A percentile compares a stretch with the other conserved stretches of the same genome.
These are phyloP conservation scores for Mythimna loreyi DNA, from an alignment of 2,888 invertebrate genomes.

Conservation along the genomic window DNA sequence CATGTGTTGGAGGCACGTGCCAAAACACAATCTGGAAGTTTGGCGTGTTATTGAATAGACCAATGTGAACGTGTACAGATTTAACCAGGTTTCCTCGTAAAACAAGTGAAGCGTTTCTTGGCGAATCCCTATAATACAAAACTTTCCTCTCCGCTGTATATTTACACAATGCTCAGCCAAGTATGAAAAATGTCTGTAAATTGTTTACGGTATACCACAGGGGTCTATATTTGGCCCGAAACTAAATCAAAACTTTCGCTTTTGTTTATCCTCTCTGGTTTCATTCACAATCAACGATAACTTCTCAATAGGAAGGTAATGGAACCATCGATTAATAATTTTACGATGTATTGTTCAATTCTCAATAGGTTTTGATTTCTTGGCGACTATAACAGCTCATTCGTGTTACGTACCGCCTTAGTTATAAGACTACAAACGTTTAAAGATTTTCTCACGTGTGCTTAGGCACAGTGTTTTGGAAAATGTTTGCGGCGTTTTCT, in stretches of 20 bases:
- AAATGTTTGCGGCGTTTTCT: neutral
- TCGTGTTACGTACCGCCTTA: slow-evolving; percentile 25
- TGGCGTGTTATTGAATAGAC: slow-evolving; percentile 11
- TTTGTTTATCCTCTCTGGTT: slow-evolving; percentile 5
- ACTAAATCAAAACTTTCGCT: neutral
- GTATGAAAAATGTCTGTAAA: neutral
- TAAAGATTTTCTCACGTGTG: slow-evolving; percentile 32
- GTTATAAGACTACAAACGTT: slow-evolving; percentile 31
- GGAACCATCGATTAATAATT: slow-evolving; percentile 45
- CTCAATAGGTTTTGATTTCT: slow-evolving; percentile 49
- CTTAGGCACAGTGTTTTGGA: slow-evolving; percentile 2
- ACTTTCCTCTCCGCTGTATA: slow-evolving; percentile 1
- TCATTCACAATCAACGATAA: slow-evolving; percentile 18
- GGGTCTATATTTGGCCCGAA: slow-evolving; percentile 22
- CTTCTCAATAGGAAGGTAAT: slow-evolving; percentile 26
- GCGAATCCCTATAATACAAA: slow-evolving; percentile 15
- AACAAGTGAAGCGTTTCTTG: slow-evolving; percentile 9
- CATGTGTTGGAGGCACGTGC: slow-evolving; percentile 15
- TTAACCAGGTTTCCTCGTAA: slow-evolving; percentile 5
- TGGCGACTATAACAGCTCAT: slow-evolving; percentile 37
- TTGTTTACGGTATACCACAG: slow-evolving; percentile 12
- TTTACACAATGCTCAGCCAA: slow-evolving; percentile 7
- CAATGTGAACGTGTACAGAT: slow-evolving; percentile 13
- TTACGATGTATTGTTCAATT: slow-evolving; percentile 59
- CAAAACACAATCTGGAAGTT: slow-evolving; percentile 23